Conservation (phyloP, 2,888 invertebrate species). For the Drosophila eohydei region DNA sequence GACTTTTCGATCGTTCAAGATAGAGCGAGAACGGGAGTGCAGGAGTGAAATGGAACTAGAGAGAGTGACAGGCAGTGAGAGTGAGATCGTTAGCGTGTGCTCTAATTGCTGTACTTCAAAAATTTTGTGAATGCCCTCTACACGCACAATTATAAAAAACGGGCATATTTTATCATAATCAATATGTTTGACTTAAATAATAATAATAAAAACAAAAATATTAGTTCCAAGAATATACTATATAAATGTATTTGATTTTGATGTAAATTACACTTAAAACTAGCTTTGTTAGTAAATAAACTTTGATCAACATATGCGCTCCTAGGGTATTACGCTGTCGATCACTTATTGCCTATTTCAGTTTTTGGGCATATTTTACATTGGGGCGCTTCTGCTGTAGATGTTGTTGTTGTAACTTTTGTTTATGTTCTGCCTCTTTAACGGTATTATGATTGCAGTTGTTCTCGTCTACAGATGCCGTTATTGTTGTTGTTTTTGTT, state of each 20-base stretch:
- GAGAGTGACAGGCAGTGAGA: constrained; percentile 15
- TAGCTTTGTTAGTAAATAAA: background rate
- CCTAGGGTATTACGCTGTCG: constrained; percentile 21
- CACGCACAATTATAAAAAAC: rapidly evolving
- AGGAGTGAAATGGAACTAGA: background rate
- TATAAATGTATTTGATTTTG: background rate
- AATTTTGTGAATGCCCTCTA: constrained; percentile 6
- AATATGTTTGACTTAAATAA: background rate
- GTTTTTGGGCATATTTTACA: constrained; percentile 38
- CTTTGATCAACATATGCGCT: too few relatives aligned
- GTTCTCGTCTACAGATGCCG: constrained; percentile 43
- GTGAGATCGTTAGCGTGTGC: constrained; percentile 36
- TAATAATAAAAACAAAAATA: background rate
- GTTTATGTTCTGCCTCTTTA: constrained; percentile 74
- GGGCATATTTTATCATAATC: constrained; percentile 3
- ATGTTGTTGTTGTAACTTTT: constrained; percentile 54
- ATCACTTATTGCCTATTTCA: background rate
- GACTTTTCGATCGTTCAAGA: constrained; percentile 34
- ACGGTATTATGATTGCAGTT: constrained; percentile 75
- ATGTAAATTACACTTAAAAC: background rate
- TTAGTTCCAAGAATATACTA: background rate
- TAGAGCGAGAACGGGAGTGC: background rate
- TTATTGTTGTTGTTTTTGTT: constrained; percentile 22
- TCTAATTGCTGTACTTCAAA: constrained; percentile 68
- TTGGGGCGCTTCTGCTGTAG: constrained; percentile 26